Evolutionary conservation across 2,888 invertebrate genomes (phyloP).

Genomic region (Tetragnatha montana): DNA sequence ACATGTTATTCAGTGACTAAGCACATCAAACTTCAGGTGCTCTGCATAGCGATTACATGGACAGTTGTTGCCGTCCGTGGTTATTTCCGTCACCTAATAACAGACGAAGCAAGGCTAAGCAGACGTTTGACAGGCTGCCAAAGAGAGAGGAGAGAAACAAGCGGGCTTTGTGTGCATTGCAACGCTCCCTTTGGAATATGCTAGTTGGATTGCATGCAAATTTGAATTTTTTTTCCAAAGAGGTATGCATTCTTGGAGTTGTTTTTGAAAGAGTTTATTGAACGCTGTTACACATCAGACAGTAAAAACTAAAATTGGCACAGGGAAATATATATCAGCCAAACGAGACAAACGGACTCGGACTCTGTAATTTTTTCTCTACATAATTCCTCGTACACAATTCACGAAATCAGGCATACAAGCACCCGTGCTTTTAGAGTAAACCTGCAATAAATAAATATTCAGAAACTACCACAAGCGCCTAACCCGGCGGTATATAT

Average conservation of each 20-base stretch:
- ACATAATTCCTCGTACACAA: no score
- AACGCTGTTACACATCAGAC: neutral
- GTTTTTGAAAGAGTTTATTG: neutral
- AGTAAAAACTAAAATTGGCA: neutral
- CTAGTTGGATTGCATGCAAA: neutral
- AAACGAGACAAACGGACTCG: no score
- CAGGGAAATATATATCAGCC: no score
- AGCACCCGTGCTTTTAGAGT: no score
- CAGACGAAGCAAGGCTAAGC: neutral
- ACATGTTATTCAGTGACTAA: no score
- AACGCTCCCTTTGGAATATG: neutral
- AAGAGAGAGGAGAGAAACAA: neutral
- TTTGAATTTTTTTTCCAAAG: neutral
- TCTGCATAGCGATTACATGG: neutral
- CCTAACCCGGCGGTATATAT: no score
- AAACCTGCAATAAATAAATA: no score
- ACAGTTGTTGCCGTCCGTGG: neutral
- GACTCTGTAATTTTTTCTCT: no score
- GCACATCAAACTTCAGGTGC: neutral
- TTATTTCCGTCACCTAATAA: neutral
- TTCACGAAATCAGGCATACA: no score
- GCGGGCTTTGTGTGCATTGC: neutral
- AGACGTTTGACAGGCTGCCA: neutral
- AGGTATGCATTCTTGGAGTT: neutral
- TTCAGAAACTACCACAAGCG: no score